Evolutionary conservation across 2,888 invertebrate genomes (phyloP).

Genomic region (Geophilus truncorum): DNA sequence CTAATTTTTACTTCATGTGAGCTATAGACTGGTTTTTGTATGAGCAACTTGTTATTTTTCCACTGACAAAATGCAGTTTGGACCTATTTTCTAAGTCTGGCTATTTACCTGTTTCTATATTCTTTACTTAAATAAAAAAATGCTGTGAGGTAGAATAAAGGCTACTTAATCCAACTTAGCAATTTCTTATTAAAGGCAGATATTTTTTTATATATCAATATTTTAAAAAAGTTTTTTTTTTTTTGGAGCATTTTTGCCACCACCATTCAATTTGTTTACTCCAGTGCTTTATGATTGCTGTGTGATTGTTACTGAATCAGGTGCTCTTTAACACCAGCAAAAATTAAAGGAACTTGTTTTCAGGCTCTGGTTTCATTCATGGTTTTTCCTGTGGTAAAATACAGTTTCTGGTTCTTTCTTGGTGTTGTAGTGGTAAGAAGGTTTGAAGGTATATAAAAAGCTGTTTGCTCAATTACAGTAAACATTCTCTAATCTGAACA

Average conservation of each 20-base stretch:
- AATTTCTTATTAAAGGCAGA: neutral
- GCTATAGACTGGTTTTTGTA: neutral
- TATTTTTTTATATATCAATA: neutral
- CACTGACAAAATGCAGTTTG: neutral
- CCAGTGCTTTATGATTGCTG: neutral
- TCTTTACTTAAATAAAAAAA: neutral
- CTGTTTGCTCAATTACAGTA: too few species aligned
- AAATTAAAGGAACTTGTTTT: neutral
- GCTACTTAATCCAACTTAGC: neutral
- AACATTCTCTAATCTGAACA: too few species aligned
- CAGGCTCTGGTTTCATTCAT: too few species aligned
- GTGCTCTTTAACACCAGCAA: neutral
- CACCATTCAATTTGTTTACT: neutral
- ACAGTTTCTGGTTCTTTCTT: too few species aligned
- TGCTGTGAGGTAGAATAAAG: neutral
- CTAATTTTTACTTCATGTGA: neutral
- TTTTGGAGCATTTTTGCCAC: neutral
- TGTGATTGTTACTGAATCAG: neutral
- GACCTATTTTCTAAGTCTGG: neutral
- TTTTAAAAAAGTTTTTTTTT: too few species aligned
- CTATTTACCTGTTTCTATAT: too few species aligned
- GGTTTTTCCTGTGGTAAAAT: too few species aligned
- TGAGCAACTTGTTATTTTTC: neutral
- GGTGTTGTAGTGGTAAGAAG: too few species aligned
- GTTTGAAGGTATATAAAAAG: too few species aligned